These are phyloP conservation scores for Molossus molossus DNA, from an alignment of 2,797 vertebrate species.

Conservation along the genomic window DNA sequence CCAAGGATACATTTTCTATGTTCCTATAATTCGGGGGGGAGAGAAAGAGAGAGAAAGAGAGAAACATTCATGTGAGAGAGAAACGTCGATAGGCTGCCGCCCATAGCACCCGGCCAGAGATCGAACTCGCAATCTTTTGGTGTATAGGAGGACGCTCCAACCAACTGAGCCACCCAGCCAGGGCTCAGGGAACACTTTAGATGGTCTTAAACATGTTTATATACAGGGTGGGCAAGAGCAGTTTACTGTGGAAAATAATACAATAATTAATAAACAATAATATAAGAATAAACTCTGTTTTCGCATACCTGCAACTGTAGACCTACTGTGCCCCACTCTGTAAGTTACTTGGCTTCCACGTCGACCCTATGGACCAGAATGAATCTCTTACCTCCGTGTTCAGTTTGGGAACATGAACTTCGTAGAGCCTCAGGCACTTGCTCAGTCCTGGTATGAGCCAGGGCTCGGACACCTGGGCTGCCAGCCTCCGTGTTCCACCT, in stretches of 20 bases:
- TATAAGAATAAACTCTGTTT: background rate
- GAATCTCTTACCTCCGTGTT: background rate
- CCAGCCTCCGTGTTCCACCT: accelerated
- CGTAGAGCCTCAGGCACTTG: background rate
- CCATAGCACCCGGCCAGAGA: too few species aligned
- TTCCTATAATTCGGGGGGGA: too few species aligned
- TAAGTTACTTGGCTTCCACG: background rate
- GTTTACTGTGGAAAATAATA: background rate
- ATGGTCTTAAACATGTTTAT: background rate
- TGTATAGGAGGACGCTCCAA: too few species aligned
- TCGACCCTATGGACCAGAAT: background rate
- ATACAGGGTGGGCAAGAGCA: background rate
- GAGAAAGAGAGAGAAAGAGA: too few species aligned
- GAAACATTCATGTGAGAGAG: too few species aligned
- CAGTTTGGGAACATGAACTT: background rate
- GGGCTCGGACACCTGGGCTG: background rate
- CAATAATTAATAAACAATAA: background rate
- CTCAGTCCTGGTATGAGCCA: background rate
- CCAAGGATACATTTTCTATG: too few species aligned
- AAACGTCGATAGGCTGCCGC: too few species aligned
- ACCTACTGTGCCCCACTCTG: background rate
- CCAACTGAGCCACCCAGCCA: too few species aligned
- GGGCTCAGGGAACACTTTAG: background rate
- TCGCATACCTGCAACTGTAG: background rate
- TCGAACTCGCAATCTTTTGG: too few species aligned